Evolutionary conservation across 2,797 vertebrate genomes (phyloP).

Genomic region (Rhinatrema bivittatum): DNA sequence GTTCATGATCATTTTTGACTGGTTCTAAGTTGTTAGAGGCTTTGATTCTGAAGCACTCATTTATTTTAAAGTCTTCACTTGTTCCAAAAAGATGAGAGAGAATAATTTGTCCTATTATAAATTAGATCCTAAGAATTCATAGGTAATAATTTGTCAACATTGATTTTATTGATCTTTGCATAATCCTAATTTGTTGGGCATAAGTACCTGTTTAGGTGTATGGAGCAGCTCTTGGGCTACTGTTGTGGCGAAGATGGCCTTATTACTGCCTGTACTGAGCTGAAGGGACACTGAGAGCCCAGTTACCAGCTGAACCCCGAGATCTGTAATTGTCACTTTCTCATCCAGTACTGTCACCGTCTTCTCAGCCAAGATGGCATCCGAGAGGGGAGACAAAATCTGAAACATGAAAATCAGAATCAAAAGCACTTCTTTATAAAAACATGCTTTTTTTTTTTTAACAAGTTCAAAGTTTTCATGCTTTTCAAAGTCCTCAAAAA

Average conservation of each 20-base stretch:
- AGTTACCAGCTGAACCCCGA: conserved; percentile 80
- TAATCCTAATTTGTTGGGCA: no score
- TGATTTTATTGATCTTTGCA: no score
- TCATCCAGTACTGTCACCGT: conserved; percentile 81
- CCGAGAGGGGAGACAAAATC: conserved; percentile 84
- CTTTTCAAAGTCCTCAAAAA: no score
- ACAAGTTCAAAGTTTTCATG: no score
- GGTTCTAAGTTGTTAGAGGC: no score
- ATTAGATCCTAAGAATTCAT: no score
- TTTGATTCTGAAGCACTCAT: no score
- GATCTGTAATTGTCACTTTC: conserved; percentile 82
- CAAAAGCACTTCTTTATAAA: neutral
- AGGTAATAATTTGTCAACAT: no score
- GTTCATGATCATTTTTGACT: no score
- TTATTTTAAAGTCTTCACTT: no score
- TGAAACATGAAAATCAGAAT: conserved; percentile 24
- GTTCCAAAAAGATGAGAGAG: no score
- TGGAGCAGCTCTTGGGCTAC: conserved; percentile 73
- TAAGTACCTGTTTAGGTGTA: conserved; percentile 70
- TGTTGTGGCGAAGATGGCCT: conserved; percentile 74
- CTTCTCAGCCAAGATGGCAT: conserved; percentile 77
- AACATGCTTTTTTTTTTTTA: neutral
- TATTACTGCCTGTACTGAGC: conserved; percentile 81
- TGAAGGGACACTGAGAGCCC: conserved; percentile 77
- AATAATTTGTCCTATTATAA: no score